Percentiles rank a stretch among this genome's conserved stretches.
These are phyloP conservation scores for Alfaro cultratus DNA, from an alignment of 2,797 vertebrate genomes.

Conservation along the genomic window DNA sequence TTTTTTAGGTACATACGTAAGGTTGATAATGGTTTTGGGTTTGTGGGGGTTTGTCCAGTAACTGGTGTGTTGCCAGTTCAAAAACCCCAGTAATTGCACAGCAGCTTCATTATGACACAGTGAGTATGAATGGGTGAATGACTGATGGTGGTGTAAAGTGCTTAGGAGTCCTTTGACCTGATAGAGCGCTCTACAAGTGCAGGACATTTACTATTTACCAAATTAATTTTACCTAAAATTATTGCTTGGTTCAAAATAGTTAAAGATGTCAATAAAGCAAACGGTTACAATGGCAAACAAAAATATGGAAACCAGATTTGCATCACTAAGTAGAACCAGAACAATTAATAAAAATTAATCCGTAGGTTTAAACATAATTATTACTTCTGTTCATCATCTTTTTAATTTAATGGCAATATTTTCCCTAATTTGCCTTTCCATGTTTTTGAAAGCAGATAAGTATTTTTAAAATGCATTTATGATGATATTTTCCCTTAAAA, in stretches of 20 bases:
- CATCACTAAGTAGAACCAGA: neutral
- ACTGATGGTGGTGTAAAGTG: no score
- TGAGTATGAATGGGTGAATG: no score
- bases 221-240: neutral
- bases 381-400: neutral
- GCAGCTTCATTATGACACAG: no score
- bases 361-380: neutral
- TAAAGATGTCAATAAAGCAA: neutral
- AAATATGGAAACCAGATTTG: neutral
- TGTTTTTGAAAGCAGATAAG: no score
- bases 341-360: neutral
- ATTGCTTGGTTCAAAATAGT: neutral
- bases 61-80: no score
- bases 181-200: no score
- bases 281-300: neutral
- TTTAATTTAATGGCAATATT: neutral
- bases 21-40: no score
- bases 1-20: no score
- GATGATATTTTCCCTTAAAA: no score
- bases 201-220: neutral
- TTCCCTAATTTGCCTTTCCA: neutral
- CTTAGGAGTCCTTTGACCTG: no score
- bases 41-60: no score
- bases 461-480: neutral
- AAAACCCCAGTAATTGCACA: no score